Base-by-base conservation (phyloP, 2,888 invertebrate genomes). In the Phlogophora meticulosa region DNA sequence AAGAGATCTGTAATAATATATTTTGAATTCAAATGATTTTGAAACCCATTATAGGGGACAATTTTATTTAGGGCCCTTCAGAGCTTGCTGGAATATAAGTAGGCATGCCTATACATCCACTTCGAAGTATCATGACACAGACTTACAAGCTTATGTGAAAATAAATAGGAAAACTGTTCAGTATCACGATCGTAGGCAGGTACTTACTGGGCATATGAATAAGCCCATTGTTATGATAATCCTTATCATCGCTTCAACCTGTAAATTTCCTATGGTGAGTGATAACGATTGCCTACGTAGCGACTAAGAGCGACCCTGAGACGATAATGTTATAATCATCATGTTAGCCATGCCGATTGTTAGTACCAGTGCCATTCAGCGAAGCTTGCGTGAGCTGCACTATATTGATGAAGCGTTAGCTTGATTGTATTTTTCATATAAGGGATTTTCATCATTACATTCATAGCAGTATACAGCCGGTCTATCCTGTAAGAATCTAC, bases 191-290 rank as follows among this genome's bases (percentile, higher is more conserved):
- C 11, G 34, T 20, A 10, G 13, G 15, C n/a, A n/a, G n/a, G n/a
- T n/a, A n/a, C n/a, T n/a, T 43, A 49, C 9, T 64, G 20, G n/a
- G 7, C 7, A 34, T 42, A 38, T 55, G 49, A 52, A 73, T 45
- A 51, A 17, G 5, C 0, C 43, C 28, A 74, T 71, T 74, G 74
- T 71, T 52, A 56, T 56, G 67, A 51, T 65, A 66, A 71, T 46
- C 13, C 43, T 74, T 74, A 74, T 74, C 49, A 66, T 36, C 28
- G 20, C 34, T 69, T 75, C 48, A 68, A 69, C 76, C 69, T 75
- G 71, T 75, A 58, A 58, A 68, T 75, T 71, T 75, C 70, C 43
- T 75, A 34, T 66, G 57, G n/a, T 64, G 15, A 43, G n/a, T 45
- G 51, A 51, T 53, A 53, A n/a, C n/a, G n/a, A n/a, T 48, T 17